Base-by-base conservation (phyloP, 2,113 vertebrate genomes). In the Macrotus californicus region DNA sequence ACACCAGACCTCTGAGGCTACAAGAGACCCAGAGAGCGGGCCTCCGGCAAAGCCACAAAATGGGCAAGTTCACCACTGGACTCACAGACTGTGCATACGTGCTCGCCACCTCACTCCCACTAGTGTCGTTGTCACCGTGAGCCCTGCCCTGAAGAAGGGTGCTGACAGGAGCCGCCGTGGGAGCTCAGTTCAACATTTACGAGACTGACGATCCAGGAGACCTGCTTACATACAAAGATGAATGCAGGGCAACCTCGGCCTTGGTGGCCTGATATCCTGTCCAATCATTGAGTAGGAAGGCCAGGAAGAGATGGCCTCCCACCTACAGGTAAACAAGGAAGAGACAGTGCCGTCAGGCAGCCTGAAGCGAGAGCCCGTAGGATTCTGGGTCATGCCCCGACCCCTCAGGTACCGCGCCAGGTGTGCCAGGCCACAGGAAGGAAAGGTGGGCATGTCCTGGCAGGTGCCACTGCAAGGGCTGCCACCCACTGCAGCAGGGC, bases 191-290 rank as follows among this genome's bases (percentile, higher is more conserved):
- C 39, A 21, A 26, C 50, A 31, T 9, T 15, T 7, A 24, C 34
- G 15, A 50, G 48, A 6, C 5, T 8, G 22, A 61, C 3, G 6
- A 54, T 6, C 59, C 48, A 56, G 26, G 5, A 50, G 50, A 66
- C 52, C 0, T 6, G 18, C 43, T 48, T 13, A 26, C 0, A 0
- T 24, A 50, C n/a, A 6, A 7, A 21, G 18, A 31, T 5, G 12
- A 61, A 9, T 29, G 29, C 9, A 7, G 36, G 48, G 26, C 69
- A 18, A 5, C 8, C 7, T 0, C 0, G 22, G 31, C n/a, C 31
- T 31, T 0, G 19, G 41, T 14, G 18, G 34, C n/a, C 43, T 34
- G 48, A 16, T 50, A 21, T 1, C 31, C 8, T 21, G 6, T 3
- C 46, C 2, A 6, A 15, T 24, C 46, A 6, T 3, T 1, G 19